phyloP scores from a whole-genome alignment of 2,797 vertebrate species.

The Champsocephalus esox region DNA sequence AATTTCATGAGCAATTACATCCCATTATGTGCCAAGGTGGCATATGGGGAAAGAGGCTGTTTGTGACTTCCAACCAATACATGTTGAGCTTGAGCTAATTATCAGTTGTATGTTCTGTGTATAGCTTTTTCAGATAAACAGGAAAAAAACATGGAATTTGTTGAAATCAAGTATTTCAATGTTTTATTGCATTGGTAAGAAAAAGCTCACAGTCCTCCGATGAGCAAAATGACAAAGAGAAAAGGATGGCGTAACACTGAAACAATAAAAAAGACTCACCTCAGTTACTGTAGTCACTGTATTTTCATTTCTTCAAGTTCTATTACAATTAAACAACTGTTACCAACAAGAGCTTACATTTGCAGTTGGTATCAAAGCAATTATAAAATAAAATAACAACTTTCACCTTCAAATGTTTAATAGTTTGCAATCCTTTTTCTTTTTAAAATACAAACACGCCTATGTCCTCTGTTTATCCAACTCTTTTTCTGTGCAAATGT shows the following conservation, averaged over 20 bases:
- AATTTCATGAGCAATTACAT: slow-evolving; percentile 78
- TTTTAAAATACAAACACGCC: slow-evolving; percentile 60
- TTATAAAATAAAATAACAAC: slow-evolving; percentile 89
- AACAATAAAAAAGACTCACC: slow-evolving; percentile 51
- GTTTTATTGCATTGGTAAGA: slow-evolving; percentile 88
- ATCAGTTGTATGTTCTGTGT: neutral
- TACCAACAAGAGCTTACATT: slow-evolving; percentile 68
- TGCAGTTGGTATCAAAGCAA: slow-evolving; percentile 86
- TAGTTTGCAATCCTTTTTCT: slow-evolving; percentile 62
- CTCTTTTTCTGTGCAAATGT: slow-evolving; percentile 74
- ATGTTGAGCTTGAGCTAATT: slow-evolving; percentile 15
- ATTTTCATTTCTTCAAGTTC: slow-evolving; percentile 50
- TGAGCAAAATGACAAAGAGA: slow-evolving; percentile 80
- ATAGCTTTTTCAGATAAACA: slow-evolving; percentile 21
- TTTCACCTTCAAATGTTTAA: slow-evolving; percentile 75
- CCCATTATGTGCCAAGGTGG: slow-evolving; percentile 56
- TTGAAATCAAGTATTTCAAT: slow-evolving; percentile 74
- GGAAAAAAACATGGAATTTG: slow-evolving; percentile 23
- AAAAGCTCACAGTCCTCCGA: slow-evolving; percentile 78
- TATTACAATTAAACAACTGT: slow-evolving; percentile 72
- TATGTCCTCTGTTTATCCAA: slow-evolving; percentile 57
- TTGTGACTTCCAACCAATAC: slow-evolving; percentile 29
- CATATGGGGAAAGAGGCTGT: slow-evolving; percentile 42
- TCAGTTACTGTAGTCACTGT: slow-evolving; percentile 25
- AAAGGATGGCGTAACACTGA: slow-evolving; percentile 72